Base-by-base conservation (phyloP, 1,140 invertebrate genomes). In the Nymphalis io region DNA sequence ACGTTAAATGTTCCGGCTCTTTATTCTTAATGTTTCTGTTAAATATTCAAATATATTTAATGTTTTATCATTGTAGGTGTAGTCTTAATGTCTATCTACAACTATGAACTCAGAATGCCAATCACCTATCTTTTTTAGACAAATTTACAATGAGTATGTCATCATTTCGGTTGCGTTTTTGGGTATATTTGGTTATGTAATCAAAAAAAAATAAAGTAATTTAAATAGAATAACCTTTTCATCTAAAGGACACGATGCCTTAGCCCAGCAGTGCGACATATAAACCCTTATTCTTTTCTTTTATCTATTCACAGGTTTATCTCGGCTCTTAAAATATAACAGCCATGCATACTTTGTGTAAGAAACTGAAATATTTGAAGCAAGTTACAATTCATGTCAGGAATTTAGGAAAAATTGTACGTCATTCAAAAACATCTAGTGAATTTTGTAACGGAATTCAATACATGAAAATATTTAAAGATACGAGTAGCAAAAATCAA, bases 361-460 rank as follows among this genome's bases (percentile, higher is more conserved):
- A 6, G 21, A 55, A 55, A 55, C 51, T 21, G 21, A 23, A 23
- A 53, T 55, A 55, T 55, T 20, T 27, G 20, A 20, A 13, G 23
- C 20, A 55, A 55, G 51, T 55, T 27, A 27, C 13, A 1, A 15
- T 27, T 27, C 51, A 15, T 11, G 51, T 27, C 21, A 8, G 51
- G 23, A 27, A 55, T 55, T 23, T 13, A n/a, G 20, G 23, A 55
- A 55, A 55, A 15, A 23, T 55, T 55, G 27, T 21, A 27, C 23
- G n/a, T 27, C 51, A 55, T 23, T 23, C 21, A 12, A 27, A 55
- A 55, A 55, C 12, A 21, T 55, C 18, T 55, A 16, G 51, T 12
- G 51, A 55, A 55, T 15, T 27, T 15, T 55, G 13, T 55, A 27
- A 55, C 23, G 51, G 12, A 27, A 55, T 55, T 55, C 51, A 55